Evolutionary conservation across 2,888 invertebrate genomes (phyloP).

Genomic region (Pyrgus malvae): DNA sequence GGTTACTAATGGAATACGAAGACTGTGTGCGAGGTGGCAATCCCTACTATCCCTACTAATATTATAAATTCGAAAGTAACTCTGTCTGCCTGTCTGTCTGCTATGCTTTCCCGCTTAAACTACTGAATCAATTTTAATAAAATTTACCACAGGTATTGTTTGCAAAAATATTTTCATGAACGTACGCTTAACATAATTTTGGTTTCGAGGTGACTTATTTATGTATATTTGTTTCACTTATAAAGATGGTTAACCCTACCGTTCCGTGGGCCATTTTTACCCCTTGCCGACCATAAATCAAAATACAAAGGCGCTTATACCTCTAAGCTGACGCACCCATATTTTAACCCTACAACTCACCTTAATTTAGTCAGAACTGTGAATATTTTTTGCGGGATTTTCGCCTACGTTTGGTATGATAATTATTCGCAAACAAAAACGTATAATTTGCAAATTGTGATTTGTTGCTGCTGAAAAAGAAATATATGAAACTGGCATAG

Average conservation of each 20-base stretch:
- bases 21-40: too few relatives aligned
- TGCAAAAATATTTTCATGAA: too few relatives aligned
- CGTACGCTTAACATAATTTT: too few relatives aligned
- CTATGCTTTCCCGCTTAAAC: too few relatives aligned
- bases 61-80: too few relatives aligned
- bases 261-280: slow-evolving; percentile 18
- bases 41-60: too few relatives aligned
- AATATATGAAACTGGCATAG: not conserved
- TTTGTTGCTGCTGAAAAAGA: slow-evolving; percentile 2
- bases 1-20: too few relatives aligned
- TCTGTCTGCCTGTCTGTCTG: too few relatives aligned
- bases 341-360: slow-evolving; percentile 22
- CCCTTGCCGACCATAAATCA: slow-evolving; percentile 20
- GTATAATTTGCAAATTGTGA: slow-evolving; percentile 13
- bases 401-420: slow-evolving; percentile 6
- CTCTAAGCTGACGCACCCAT: slow-evolving; percentile 22
- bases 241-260: slow-evolving; percentile 6
- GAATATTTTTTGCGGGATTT: slow-evolving; percentile 20
- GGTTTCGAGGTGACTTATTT: too few relatives aligned
- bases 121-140: too few relatives aligned
- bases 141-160: too few relatives aligned
- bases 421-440: slow-evolving; percentile 14
- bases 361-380: slow-evolving; percentile 23
- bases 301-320: slow-evolving; percentile 21
- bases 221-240: slow-evolving; percentile 10